These are phyloP conservation scores for Dichetophora obliterata DNA, from an alignment of 2,888 invertebrate genomes.

Conservation along the genomic window DNA sequence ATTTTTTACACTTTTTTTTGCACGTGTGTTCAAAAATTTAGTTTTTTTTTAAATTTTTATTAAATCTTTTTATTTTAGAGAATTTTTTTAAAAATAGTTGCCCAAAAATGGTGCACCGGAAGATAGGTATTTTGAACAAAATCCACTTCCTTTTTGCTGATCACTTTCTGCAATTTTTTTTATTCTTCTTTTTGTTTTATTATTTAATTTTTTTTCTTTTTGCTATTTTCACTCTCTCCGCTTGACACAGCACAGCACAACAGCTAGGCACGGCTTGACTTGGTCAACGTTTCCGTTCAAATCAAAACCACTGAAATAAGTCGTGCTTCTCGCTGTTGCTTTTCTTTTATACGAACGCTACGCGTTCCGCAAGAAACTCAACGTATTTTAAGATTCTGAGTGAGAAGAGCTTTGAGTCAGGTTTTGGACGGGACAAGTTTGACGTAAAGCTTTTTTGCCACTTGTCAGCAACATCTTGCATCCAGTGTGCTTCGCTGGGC, in stretches of 20 bases:
- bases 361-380: slow-evolving; percentile 49
- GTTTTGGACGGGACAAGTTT: neutral
- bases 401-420: slow-evolving; percentile 34
- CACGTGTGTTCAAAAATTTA: neutral
- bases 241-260: slow-evolving; percentile 16
- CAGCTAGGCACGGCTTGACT: slow-evolving; percentile 43
- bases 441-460: neutral
- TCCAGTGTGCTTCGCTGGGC: no score
- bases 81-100: neutral
- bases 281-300: slow-evolving; percentile 63
- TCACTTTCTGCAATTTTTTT: neutral
- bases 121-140: neutral
- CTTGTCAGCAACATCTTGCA: no score
- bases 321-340: slow-evolving; percentile 65
- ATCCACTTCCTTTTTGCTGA: neutral
- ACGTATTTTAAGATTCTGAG: slow-evolving; percentile 52
- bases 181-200: slow-evolving; percentile 31
- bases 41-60: neutral
- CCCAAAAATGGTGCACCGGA: neutral
- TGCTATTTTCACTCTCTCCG: slow-evolving; percentile 26
- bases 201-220: slow-evolving; percentile 37
- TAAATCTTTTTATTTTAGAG: neutral
- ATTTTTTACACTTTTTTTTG: neutral
- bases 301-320: slow-evolving; percentile 70
- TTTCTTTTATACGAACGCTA: slow-evolving; percentile 67